phyloP scores from a whole-genome alignment of 2,888 invertebrate genomes.

The Apamea epomidion region DNA sequence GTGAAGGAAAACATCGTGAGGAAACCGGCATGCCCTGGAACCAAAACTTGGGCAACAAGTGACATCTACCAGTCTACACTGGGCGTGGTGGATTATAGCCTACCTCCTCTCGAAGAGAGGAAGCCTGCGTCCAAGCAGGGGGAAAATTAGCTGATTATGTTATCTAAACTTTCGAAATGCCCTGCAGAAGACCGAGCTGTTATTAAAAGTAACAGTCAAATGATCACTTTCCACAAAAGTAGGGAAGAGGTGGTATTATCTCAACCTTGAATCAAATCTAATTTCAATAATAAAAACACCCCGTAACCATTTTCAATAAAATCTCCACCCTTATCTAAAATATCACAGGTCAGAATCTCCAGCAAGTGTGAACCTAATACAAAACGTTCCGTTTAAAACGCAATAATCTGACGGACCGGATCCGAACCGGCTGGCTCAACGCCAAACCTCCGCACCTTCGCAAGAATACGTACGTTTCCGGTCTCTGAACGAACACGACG shows the following conservation, averaged over 20 bases:
- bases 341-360: conserved; percentile 50
- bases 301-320: conserved; percentile 29
- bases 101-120: background rate
- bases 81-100: background rate
- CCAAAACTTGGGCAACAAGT: background rate
- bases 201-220: background rate
- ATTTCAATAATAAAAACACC: background rate
- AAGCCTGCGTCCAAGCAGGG: background rate
- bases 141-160: background rate
- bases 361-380: conserved; percentile 62
- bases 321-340: conserved; percentile 12
- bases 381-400: conserved; percentile 78
- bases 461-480: conserved; percentile 66
- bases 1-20: too few relatives aligned
- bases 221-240: background rate
- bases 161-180: background rate
- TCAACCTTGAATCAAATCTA: background rate
- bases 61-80: background rate
- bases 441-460: conserved; percentile 76
- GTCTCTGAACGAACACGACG: conserved; percentile 58
- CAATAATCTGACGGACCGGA: conserved; percentile 77
- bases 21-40: background rate
- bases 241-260: background rate
- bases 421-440: conserved; percentile 74
- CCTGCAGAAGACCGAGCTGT: background rate